A percentile compares a stretch with the other conserved stretches of the same genome.
Evolutionary conservation across 2,113 vertebrate genomes (phyloP).

Genomic region (Sialia sialis): DNA sequence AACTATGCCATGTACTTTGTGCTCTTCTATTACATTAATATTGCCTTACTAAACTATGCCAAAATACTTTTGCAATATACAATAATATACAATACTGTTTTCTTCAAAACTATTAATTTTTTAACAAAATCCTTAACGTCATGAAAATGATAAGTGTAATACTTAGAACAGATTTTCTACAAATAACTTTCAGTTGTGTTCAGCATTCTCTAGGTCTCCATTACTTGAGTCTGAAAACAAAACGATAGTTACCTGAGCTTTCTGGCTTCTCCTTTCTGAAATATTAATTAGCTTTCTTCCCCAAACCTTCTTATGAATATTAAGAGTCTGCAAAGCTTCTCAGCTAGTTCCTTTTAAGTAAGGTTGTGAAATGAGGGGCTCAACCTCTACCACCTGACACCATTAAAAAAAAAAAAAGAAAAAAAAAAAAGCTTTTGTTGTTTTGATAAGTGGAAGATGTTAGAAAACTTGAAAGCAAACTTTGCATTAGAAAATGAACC

Average conservation of each 20-base stretch:
- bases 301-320: neutral
- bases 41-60: neutral
- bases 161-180: neutral
- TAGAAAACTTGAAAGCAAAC: neutral
- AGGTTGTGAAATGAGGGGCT: neutral
- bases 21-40: neutral
- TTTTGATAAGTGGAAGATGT: neutral
- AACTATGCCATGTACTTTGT: neutral
- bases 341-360: neutral
- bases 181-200: neutral
- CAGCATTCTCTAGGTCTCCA: neutral
- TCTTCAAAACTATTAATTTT: neutral
- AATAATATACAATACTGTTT: too few relatives aligned
- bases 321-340: neutral
- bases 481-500: neutral
- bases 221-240: neutral
- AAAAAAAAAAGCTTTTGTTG: neutral
- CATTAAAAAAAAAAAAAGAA: neutral
- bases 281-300: neutral
- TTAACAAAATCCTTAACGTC: neutral
- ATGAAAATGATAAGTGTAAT: neutral
- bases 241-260: neutral
- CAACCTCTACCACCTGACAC: neutral
- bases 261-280: neutral
- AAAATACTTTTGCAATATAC: neutral